Evolutionary conservation across 2,888 invertebrate genomes (phyloP), one percentile per base, ranked within the genome.

Genomic region (Eristalinus aeneus): DNA sequence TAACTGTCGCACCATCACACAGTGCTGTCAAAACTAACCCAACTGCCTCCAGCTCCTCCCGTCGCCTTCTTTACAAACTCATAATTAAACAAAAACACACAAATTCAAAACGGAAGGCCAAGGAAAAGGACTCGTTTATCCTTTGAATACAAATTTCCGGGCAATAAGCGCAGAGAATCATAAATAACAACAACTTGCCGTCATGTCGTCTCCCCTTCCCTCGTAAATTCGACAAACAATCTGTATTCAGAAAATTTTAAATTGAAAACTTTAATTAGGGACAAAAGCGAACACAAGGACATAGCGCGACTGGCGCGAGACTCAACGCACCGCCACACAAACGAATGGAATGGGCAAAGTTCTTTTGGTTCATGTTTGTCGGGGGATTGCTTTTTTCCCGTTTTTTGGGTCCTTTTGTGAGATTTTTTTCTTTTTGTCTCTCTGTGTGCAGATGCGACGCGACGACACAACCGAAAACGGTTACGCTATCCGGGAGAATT

Each of bases 261-360:
- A 84, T 79, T 84, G 80, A 80, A 84, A 84, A 80, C 80, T 80
- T 84, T 72, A 84, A 84, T 84, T 80, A 75, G 61, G 61, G 73
- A 84, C 67, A 80, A 16, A 46, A 16, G 46, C 16, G 27, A 27
- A 46, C 46, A 46, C 46, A 46, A 46, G 46, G 46, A 46, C 46
- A 46, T 8, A 46, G 46, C 10, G 34, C 27, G 27, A 27, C 27
- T 27, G 27, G 5, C 27, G 27, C 27, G 27, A 27, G 5, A 5
- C 27, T 27, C 27, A 27, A 34, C 46, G 46, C 46, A 34, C 34
- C 8, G 46, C 8, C 16, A 16, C 46, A 46, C 46, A 16, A 46
- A 46, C 46, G 16, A 46, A 46, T 46, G 46, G 22, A 75, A 71
- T 80, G 58, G 65, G 61, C 32, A 79, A 74, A 75, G 36, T 34